Evolutionary conservation across 2,888 invertebrate genomes (phyloP).

Genomic region (Deilephila porcellus): DNA sequence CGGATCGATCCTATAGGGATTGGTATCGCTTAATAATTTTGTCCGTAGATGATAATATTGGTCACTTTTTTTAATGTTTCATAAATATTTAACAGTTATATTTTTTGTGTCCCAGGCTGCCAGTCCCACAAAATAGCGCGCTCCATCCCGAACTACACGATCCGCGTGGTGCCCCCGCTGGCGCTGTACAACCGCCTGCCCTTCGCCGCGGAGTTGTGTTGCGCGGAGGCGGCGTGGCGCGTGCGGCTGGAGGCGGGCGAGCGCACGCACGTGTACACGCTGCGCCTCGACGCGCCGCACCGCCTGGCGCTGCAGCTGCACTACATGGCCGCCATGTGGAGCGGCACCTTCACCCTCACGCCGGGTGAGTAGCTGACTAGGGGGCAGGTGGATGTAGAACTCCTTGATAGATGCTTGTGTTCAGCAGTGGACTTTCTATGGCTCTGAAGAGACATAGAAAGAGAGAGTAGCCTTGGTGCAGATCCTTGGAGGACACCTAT

Average conservation of each 20-base stretch:
- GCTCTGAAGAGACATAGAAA: too few relatives aligned
- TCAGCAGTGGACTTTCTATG: too few relatives aligned
- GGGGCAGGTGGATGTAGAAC: too few relatives aligned
- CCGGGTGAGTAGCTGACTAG: constrained; percentile 66
- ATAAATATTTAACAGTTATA: too few relatives aligned
- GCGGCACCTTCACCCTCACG: constrained; percentile 87
- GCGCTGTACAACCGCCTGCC: constrained; percentile 91
- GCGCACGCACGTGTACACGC: constrained; percentile 87
- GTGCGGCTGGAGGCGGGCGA: constrained; percentile 90
- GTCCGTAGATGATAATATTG: too few relatives aligned
- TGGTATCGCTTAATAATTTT: too few relatives aligned
- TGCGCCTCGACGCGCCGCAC: constrained; percentile 86
- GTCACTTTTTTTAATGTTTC: too few relatives aligned
- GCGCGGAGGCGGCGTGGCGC: constrained; percentile 52
- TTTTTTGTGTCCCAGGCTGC: constrained; percentile 57
- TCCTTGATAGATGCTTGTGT: too few relatives aligned
- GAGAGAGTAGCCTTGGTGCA: too few relatives aligned
- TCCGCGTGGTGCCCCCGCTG: constrained; percentile 90
- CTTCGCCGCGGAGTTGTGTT: constrained; percentile 76
- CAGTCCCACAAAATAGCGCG: constrained; percentile 72
- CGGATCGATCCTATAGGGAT: too few relatives aligned
- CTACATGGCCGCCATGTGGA: constrained; percentile 89
- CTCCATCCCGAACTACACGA: constrained; percentile 88
- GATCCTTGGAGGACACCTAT: too few relatives aligned
- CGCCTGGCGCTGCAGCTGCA: constrained; percentile 78